Evolutionary conservation across 1,140 invertebrate genomes (phyloP), one percentile per base, ranked within the genome.

Genomic region (Danaus plexippus): DNA sequence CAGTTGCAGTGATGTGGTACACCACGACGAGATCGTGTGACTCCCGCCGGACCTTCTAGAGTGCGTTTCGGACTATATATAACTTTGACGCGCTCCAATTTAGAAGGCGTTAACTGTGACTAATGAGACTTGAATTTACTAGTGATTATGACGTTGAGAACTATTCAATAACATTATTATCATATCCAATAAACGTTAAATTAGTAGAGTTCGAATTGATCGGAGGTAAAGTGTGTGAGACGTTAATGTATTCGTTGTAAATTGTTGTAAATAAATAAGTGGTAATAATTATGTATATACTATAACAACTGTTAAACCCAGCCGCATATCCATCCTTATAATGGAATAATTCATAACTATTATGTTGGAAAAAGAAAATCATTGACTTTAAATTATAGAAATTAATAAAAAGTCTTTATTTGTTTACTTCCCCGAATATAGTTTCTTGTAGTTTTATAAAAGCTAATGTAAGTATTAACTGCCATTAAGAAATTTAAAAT

Each of bases 1-100:
- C 69, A 88, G 87, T 75, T 87, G 86, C 82, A 86, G 87, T 65
- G 86, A 86, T 70, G 77, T 88, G 59, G 78, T 73, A 18, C 79
- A 87, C 54, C 85, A 86, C 60, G 87, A 88, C 65, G 87, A 88
- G 67, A 88, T 88, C 67, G 87, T 88, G 77, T 88, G 87, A 88
- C 83, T 83, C 62, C 73, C 74, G 79, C 83, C 83, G 73, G 83
- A 86, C 83, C 83, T 85, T 84, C 83, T 86, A 63, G 67, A 74
- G 78, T 81, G 76, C 61, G 69, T 84, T 46, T 74, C 74, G 62
- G 80, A 81, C 54, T 77, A 81, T 58, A 82, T 84, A 52, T 85
- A 58, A 71, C 64, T 65, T 48, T 63, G n/a, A 49, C 61, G 61
- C 42, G 49, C 61, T 63, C 13, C 12, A 11, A 40, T 43, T 22